phyloP scores from a whole-genome alignment of 2,797 vertebrate species.

The Crypturellus tataupa region DNA sequence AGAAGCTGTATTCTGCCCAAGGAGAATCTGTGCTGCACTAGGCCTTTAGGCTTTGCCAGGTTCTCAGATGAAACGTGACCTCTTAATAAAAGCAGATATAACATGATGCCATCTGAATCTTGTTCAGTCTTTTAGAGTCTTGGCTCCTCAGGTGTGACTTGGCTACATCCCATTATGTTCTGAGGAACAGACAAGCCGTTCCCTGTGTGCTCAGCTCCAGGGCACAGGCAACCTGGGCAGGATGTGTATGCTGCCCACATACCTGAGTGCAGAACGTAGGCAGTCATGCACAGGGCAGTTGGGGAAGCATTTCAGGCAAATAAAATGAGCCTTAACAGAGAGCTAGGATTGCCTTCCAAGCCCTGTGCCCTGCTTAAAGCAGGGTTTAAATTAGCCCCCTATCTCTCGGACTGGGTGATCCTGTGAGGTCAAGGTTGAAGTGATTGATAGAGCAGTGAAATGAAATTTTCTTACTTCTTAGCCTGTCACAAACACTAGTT shows the following conservation, averaged over 20 bases:
- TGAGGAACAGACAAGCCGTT: neutral
- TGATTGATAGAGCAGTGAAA: slow-evolving; percentile 68
- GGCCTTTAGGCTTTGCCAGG: neutral
- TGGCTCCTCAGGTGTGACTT: neutral
- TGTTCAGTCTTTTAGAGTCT: neutral
- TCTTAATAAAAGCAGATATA: neutral
- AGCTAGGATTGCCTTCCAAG: slow-evolving; percentile 67
- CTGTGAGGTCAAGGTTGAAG: slow-evolving; percentile 65
- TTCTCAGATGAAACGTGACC: neutral
- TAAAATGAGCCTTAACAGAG: slow-evolving; percentile 63
- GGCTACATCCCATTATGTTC: neutral
- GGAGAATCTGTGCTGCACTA: neutral
- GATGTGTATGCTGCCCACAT: neutral
- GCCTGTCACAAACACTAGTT: slow-evolving; percentile 32
- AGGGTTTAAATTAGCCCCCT: slow-evolving; percentile 62
- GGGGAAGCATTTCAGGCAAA: slow-evolving; percentile 48
- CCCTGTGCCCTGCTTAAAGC: slow-evolving; percentile 74
- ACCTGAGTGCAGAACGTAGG: neutral
- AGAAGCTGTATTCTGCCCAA: neutral
- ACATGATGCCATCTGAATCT: neutral
- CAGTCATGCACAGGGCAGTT: neutral
- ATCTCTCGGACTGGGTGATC: slow-evolving; percentile 42
- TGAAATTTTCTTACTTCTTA: slow-evolving; percentile 75
- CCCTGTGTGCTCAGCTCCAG: neutral
- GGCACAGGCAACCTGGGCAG: neutral